phyloP scores from a whole-genome alignment of 2,888 invertebrate species.

The Nudaria mundana region DNA sequence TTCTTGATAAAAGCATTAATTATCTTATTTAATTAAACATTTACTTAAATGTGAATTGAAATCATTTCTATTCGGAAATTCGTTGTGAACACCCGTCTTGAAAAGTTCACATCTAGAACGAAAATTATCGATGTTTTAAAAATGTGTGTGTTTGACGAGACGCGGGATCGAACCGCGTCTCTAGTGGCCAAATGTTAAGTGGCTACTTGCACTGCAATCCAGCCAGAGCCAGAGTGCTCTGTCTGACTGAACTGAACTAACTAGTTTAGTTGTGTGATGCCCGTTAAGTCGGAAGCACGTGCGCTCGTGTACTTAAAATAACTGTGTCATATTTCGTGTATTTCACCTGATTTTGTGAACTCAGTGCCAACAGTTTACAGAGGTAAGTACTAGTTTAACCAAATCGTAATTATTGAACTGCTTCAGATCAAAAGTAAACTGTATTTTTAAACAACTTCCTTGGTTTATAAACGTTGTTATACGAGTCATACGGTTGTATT shows the following conservation, averaged over 20 bases:
- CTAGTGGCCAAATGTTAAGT: slow-evolving; percentile 25
- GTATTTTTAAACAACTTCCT: slow-evolving; percentile 27
- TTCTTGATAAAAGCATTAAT: slow-evolving; percentile 22
- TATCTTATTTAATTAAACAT: no score
- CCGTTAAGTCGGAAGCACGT: slow-evolving; percentile 41
- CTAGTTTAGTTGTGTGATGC: slow-evolving; percentile 45
- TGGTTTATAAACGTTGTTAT: slow-evolving; percentile 33
- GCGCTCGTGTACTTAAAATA: slow-evolving; percentile 31
- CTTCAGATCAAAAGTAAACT: no score
- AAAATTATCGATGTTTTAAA: slow-evolving; percentile 40
- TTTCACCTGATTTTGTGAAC: slow-evolving; percentile 47
- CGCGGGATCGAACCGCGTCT: slow-evolving; percentile 54
- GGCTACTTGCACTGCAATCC: slow-evolving; percentile 6
- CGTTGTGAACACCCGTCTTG: slow-evolving; percentile 48
- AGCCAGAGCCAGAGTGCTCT: slow-evolving; percentile 5
- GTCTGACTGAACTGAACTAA: slow-evolving; percentile 29
- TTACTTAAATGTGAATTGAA: slow-evolving; percentile 28
- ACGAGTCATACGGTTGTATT: no score
- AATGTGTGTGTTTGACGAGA: slow-evolving; percentile 65
- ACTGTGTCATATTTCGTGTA: slow-evolving; percentile 30
- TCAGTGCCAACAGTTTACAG: slow-evolving; percentile 18
- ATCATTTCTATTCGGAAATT: slow-evolving; percentile 49
- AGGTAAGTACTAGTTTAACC: slow-evolving; percentile 26
- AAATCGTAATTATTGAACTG: no score
- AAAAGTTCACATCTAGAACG: slow-evolving; percentile 24